Evolutionary conservation across 2,888 invertebrate species (phyloP), one percentile per base, ranked within the genome.

Genomic region (Mellilla xanthometata): DNA sequence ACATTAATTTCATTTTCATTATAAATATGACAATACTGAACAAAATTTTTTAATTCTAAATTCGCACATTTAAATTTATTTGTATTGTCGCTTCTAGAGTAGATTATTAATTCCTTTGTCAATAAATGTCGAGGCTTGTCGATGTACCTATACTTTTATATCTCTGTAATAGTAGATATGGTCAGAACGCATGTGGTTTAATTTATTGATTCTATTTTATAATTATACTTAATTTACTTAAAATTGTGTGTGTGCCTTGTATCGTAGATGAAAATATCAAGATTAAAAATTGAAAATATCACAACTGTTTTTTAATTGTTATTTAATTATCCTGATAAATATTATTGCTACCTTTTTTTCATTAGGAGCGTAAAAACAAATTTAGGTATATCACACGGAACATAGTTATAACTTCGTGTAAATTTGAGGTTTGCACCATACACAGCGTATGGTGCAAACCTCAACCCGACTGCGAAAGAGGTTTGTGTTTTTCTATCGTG

Each of bases 201-300:
- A 85, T 87, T 88, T 85, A 81, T 84, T 82, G 77, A 78, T 81
- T 79, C 77, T 81, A 79, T 80, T n/a, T n/a, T 74, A 70, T 79
- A 68, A 78, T 83, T 80, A 80, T 85, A 83, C 82, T 87, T 58
- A 58, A 50, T 82, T 87, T 81, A 83, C 82, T 88, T 87, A 83
- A 86, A 88, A 88, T 88, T 91, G 91, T 92, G 92, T 91, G 92
- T 92, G 93, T 92, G 92, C 92, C 92, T 92, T 93, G 92, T 92
- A 92, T 92, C 83, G 90, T 91, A 90, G 90, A 91, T 87, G 87
- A 90, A 91, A 91, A 91, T 90, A 91, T 90, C 87, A 89, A 89
- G 88, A 91, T 90, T 91, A 89, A 91, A 89, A 48, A 89, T 76
- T 78, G 82, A 90, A 90, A 91, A 90, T 84, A 87, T 88, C 83